Evolutionary conservation across 2,888 invertebrate species (phyloP).

Genomic region (Philaethria dido): DNA sequence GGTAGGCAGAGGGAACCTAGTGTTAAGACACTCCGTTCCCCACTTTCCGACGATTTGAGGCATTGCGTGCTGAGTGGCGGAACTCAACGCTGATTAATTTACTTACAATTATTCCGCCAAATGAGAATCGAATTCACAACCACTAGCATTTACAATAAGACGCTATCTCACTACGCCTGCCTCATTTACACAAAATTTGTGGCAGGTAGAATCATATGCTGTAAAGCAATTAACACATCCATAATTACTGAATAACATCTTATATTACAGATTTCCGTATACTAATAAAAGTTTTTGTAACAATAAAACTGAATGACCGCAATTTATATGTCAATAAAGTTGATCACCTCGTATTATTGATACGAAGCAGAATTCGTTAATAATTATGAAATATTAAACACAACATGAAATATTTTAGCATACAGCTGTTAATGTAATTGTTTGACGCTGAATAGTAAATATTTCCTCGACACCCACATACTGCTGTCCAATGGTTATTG

Average conservation of each 20-base stretch:
- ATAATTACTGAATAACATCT: not conserved
- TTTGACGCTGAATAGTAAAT: conserved; percentile 45
- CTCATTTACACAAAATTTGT: too few species aligned
- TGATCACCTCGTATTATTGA: conserved; percentile 17
- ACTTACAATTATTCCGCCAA: too few species aligned
- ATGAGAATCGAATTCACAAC: too few species aligned
- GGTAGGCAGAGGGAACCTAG: too few species aligned
- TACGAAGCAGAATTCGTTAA: conserved; percentile 24
- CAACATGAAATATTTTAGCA: conserved; percentile 41
- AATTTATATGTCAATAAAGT: conserved; percentile 33
- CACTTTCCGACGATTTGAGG: too few species aligned
- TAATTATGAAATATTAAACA: conserved; percentile 36
- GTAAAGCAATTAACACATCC: not conserved
- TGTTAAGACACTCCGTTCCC: too few species aligned
- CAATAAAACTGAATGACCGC: conserved; percentile 14
- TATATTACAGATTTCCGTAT: conserved; percentile 14
- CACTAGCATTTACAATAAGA: too few species aligned
- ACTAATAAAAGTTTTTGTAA: not conserved
- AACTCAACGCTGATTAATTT: too few species aligned
- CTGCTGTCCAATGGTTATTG: conserved; percentile 36
- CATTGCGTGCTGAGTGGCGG: too few species aligned
- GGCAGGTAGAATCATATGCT: too few species aligned
- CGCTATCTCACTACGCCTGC: too few species aligned
- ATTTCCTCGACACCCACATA: conserved; percentile 45
- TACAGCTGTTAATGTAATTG: conserved; percentile 43